Percentiles rank a stretch among this genome's conserved stretches.
These are phyloP conservation scores for Odocoileus virginianus DNA, from an alignment of 2,113 vertebrate genomes.

Conservation along the genomic window DNA sequence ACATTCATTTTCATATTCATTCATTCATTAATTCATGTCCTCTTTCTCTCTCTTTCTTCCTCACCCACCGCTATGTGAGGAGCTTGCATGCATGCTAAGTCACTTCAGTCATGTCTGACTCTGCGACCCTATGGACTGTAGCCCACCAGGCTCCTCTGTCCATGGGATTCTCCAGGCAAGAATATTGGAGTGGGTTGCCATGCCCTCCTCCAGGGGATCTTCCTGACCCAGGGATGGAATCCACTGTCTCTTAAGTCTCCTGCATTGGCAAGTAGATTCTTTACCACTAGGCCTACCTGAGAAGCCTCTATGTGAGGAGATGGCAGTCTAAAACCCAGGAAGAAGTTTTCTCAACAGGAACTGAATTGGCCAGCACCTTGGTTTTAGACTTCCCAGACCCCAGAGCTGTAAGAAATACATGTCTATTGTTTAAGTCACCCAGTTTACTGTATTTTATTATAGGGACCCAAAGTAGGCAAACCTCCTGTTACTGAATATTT, in stretches of 20 bases:
- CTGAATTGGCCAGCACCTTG: not conserved
- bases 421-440: not conserved
- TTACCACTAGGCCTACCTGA: not conserved
- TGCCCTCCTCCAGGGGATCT: not conserved
- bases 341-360: not conserved
- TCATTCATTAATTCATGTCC: not conserved
- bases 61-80: not conserved
- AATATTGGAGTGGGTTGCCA: not conserved
- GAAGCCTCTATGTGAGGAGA: not conserved
- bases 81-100: not conserved
- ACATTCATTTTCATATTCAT: not conserved
- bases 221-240: not conserved
- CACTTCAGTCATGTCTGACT: not conserved
- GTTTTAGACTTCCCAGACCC: not conserved
- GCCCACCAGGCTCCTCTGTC: not conserved
- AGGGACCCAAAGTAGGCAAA: not conserved
- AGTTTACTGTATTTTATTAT: not conserved
- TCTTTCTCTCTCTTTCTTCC: not conserved
- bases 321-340: not conserved
- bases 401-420: not conserved
- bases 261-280: not conserved
- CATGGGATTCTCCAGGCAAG: not conserved
- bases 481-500: not conserved
- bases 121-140: not conserved
- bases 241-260: not conserved